Percentiles rank a stretch among this genome's conserved stretches.
Evolutionary conservation across 2,113 vertebrate species (phyloP).

Genomic region (Sitta europaea): DNA sequence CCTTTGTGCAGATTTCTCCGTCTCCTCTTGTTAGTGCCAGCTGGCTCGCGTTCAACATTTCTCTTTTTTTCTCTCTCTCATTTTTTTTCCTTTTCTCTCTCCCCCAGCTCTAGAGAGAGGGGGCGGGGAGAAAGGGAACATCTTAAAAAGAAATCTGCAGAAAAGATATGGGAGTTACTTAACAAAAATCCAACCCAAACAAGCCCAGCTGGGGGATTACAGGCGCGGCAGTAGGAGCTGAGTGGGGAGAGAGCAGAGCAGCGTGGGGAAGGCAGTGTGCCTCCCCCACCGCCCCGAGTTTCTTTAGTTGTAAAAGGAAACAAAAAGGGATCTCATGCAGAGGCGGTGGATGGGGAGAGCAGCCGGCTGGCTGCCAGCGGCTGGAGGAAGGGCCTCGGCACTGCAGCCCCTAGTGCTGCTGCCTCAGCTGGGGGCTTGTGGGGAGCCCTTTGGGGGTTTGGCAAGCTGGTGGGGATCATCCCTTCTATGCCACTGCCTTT

Average conservation of each 20-base stretch:
- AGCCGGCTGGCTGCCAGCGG: slow-evolving; percentile 21
- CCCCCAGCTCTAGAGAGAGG: slow-evolving; percentile 47
- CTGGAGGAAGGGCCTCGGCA: not conserved
- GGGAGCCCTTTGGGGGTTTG: not conserved
- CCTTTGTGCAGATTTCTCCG: slow-evolving; percentile 63
- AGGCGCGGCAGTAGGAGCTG: not conserved
- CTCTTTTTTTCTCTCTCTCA: slow-evolving; percentile 28
- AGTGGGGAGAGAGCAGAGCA: not conserved
- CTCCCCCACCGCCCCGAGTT: not conserved
- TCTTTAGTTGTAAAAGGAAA: slow-evolving; percentile 50
- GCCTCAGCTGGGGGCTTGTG: not conserved
- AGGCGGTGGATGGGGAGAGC: slow-evolving; percentile 21
- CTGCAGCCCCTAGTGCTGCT: not conserved
- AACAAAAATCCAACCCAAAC: slow-evolving; percentile 54
- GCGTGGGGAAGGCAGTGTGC: not conserved
- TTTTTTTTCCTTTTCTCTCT: not conserved
- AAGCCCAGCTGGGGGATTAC: slow-evolving; percentile 49
- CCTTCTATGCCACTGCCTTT: not conserved
- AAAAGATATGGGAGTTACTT: slow-evolving; percentile 54
- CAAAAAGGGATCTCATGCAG: slow-evolving; percentile 47
- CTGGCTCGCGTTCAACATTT: slow-evolving; percentile 61
- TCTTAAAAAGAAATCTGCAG: slow-evolving; percentile 55
- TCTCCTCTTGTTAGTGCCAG: slow-evolving; percentile 62
- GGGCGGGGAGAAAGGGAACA: slow-evolving; percentile 27
- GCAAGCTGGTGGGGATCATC: not conserved